phyloP scores from a whole-genome alignment of 2,113 vertebrate species.

The Machaerirhynchus nigripectus region DNA sequence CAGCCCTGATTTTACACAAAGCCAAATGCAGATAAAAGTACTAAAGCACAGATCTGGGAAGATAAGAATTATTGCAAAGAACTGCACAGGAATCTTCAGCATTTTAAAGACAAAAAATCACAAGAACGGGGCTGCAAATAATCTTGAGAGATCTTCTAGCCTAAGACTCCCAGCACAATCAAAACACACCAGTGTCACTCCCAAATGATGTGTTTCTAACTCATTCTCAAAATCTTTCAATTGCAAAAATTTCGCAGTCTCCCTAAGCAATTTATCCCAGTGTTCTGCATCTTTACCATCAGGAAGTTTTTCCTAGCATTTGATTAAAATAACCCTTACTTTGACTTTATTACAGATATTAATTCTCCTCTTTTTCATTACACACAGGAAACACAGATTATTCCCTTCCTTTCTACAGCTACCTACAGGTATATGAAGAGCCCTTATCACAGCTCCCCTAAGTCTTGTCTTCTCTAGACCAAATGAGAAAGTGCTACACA shows the following conservation, averaged over 20 bases:
- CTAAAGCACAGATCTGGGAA: background rate
- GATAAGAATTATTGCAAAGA: background rate
- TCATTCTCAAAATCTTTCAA: background rate
- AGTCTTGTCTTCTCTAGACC: background rate
- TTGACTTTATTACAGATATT: background rate
- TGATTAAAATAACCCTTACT: background rate
- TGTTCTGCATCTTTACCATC: background rate
- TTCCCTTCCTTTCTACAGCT: background rate
- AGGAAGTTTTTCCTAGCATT: background rate
- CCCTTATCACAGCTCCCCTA: background rate
- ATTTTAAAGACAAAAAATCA: background rate
- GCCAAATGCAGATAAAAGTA: accelerated
- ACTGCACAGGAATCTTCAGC: background rate
- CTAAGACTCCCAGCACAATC: background rate
- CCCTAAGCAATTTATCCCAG: background rate
- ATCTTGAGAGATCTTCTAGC: background rate
- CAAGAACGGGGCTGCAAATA: background rate
- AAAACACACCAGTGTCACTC: background rate
- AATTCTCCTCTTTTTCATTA: background rate
- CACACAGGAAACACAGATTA: background rate
- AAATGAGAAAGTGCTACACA: background rate
- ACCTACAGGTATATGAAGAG: background rate
- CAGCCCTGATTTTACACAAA: background rate
- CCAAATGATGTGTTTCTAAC: background rate
- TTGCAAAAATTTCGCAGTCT: background rate